Evolutionary conservation across 2,888 invertebrate species (phyloP).

Genomic region (Volucella zonaria): DNA sequence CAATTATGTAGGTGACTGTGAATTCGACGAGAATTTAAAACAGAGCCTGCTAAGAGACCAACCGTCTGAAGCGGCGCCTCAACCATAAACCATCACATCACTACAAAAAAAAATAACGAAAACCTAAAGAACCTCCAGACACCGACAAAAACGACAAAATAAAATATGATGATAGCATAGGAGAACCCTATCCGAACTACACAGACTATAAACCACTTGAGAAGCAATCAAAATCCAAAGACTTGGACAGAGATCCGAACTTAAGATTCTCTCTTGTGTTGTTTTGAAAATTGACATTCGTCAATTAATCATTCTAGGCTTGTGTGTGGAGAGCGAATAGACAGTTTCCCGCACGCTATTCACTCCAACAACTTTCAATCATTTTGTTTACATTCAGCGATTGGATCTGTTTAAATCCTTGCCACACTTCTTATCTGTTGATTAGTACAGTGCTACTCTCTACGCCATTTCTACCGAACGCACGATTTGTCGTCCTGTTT

Average conservation of each 20-base stretch:
- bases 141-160: slow-evolving; percentile 45
- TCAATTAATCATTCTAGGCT: slow-evolving; percentile 62
- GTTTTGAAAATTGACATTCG: slow-evolving; percentile 60
- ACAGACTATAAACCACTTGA: slow-evolving; percentile 62
- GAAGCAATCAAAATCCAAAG: slow-evolving; percentile 68
- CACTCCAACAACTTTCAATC: slow-evolving; percentile 30
- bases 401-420: slow-evolving; percentile 33
- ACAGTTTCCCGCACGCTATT: background rate
- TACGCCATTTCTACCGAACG: slow-evolving; percentile 27
- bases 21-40: slow-evolving; percentile 48
- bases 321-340: slow-evolving; percentile 19
- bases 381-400: slow-evolving; percentile 64
- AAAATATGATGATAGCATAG: background rate
- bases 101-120: slow-evolving; percentile 39
- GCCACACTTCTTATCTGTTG: slow-evolving; percentile 27
- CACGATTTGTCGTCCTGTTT: slow-evolving; percentile 74
- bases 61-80: slow-evolving; percentile 61
- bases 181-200: slow-evolving; percentile 6
- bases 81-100: slow-evolving; percentile 54
- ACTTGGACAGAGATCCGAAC: slow-evolving; percentile 36
- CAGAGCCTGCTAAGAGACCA: slow-evolving; percentile 41
- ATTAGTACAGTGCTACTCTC: slow-evolving; percentile 28
- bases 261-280: slow-evolving; percentile 43
- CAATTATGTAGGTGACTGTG: slow-evolving; percentile 60
- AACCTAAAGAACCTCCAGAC: slow-evolving; percentile 34